These are phyloP conservation scores for Sardina pilchardus DNA, from an alignment of 2,113 vertebrate genomes.

Conservation along the genomic window DNA sequence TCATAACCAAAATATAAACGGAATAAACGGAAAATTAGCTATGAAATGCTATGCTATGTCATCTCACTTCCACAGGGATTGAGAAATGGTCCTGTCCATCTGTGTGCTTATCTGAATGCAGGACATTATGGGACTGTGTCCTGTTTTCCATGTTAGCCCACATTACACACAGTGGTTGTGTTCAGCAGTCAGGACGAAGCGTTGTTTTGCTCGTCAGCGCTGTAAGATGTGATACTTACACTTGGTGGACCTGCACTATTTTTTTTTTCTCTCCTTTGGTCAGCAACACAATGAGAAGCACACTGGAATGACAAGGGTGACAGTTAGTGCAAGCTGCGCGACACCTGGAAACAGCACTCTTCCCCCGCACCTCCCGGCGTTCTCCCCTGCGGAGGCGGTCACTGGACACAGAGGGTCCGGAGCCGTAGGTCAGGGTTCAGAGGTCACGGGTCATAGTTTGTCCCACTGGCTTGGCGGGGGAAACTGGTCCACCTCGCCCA, in stretches of 20 bases:
- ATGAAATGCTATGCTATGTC: background rate
- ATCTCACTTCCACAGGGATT: background rate
- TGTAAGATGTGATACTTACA: background rate
- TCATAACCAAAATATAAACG: background rate
- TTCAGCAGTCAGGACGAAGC: background rate
- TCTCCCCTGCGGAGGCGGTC: background rate
- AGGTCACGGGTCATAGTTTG: slow-evolving; percentile 75
- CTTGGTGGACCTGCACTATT: background rate
- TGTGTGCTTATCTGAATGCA: slow-evolving; percentile 11
- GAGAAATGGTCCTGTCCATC: background rate
- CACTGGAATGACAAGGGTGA: background rate
- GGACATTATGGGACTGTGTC: background rate
- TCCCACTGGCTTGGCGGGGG: slow-evolving; percentile 88
- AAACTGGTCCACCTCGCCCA: slow-evolving; percentile 92
- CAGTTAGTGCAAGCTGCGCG: background rate
- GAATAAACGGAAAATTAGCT: background rate
- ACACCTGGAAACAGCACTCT: background rate
- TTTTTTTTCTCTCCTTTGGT: background rate
- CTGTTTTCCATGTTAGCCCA: background rate
- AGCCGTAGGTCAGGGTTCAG: slow-evolving; percentile 12
- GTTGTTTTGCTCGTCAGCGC: background rate
- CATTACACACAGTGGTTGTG: background rate
- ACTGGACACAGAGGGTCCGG: background rate
- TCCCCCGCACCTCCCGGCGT: background rate
- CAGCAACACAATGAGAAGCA: background rate